Conservation (phyloP, 2,113 vertebrate genomes). For the Psittacula cyanocephala region DNA sequence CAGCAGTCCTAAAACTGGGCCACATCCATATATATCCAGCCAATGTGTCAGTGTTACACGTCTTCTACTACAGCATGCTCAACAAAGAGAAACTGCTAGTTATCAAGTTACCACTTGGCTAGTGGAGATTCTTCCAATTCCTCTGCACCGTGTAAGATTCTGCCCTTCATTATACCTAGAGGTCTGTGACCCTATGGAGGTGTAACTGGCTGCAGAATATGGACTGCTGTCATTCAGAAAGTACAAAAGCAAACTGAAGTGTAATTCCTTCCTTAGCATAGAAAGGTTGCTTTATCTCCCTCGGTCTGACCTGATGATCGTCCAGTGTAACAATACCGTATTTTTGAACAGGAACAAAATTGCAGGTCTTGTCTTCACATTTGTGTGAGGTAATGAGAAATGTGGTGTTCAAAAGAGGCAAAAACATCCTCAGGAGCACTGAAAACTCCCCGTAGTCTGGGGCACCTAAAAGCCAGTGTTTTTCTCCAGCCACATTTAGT, state of each 20-base stretch:
- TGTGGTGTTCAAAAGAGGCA: background rate
- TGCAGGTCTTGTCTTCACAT: background rate
- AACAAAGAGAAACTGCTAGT: background rate
- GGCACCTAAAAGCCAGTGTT: background rate
- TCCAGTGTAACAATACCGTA: background rate
- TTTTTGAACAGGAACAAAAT: background rate
- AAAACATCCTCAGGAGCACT: background rate
- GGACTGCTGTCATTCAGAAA: background rate
- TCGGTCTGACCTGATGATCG: background rate
- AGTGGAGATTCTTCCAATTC: background rate
- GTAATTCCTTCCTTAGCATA: background rate
- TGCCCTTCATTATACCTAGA: background rate
- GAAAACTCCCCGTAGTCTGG: background rate
- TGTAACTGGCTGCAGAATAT: background rate
- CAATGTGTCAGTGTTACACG: rapidly evolving
- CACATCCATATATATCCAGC: background rate
- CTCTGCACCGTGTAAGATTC: background rate
- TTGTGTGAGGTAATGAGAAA: background rate
- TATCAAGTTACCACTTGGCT: background rate
- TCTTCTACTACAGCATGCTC: background rate
- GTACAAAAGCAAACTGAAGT: background rate
- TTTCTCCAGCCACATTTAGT: background rate
- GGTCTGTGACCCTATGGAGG: background rate
- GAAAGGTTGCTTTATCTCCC: background rate
- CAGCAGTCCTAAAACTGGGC: background rate